Base-by-base conservation (phyloP, 30 jellyfish, hydroid and myxozoan genomes). In the Pseudorhiza aurosa region DNA sequence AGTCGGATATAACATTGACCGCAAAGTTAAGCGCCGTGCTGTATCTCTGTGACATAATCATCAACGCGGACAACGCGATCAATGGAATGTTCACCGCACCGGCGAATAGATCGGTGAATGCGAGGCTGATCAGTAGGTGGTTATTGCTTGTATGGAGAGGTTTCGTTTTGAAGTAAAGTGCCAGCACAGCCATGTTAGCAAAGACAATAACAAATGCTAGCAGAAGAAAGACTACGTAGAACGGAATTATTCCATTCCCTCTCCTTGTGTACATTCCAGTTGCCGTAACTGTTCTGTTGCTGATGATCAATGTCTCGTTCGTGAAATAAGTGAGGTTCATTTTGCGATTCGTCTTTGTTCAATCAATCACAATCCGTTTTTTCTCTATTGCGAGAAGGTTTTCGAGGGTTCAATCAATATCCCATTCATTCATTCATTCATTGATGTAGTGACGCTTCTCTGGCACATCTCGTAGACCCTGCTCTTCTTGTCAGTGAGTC, bases 111-210 rank as follows among this genome's bases (percentile, higher is more conserved):
- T 80, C 91, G 29, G 91, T 65, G 18, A 50, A 80, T 18, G 91
- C 91, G 29, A 80, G 91, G 71, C 91, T 80, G 74, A 64, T 68
- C 33, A 80, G 57, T 28, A 80, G 56, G 6, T 21, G 49, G 58
- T 80, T 80, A 68, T 80, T 80, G 82, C 81, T 67, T 10, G 81
- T 80, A 25, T 68, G 91, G 15, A 80, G 75, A 31, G 75, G 42
- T 53, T 68, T 27, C 9, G 84, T 80, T 28, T 57, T 70, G 84
- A 63, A 80, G 56, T 80, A 80, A 10, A 80, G 37, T 15, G 77
- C 51, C 70, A 80, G 40, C 27, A 80, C 75, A 9, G 79, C 31
- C 10, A 57, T 15, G 33, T 80, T 80, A 31, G 84, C 82, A 8
- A 80, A 14, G 29, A 80, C 42, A n/a, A 80, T 80, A 11, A 80